Evolutionary conservation across 2,113 vertebrate genomes (phyloP), one percentile per base, ranked within the genome.

Genomic region (Helogale parvula): DNA sequence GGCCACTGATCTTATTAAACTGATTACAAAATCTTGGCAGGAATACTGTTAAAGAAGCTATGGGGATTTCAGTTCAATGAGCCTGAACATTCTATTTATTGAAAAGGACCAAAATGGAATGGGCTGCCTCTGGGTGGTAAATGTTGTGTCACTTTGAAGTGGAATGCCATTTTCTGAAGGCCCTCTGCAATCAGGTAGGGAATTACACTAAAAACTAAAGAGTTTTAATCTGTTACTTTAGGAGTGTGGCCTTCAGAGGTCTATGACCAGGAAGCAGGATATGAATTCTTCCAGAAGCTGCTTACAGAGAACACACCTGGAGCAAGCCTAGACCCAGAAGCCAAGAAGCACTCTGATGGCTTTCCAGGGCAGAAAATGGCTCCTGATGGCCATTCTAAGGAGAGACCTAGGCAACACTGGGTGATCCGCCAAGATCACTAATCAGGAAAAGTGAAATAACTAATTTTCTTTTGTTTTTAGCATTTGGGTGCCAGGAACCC

Each of bases 1-100:
- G 63, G 87, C 72, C 87, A 94, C 54, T 83, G 95, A 84, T 93
- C 93, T 94, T 88, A 88, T 83, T 96, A 93, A 97, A 87, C 72
- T 69, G 79, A 97, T 97, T 83, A 86, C 27, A 83, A 90, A 89
- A 94, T 89, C 79, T 95, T 96, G 93, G 87, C 86, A 65, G 82
- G 71, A 82, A 83, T 65, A 54, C 83, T 74, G 27, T n/a, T 93
- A 71, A 88, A 80, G 88, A 69, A 97, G 79, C 71, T 83, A 57
- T 66, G 12, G 68, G 92, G 65, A 87, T 92, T 97, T 96, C 89
- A n/a, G 63, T 65, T 93, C 89, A 97, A 93, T 0, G 31, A 97
- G 14, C 81, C 77, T 93, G 77, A 95, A 97, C 96, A 91, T 94
- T 97, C 80, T 97, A 38, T 74, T 97, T 92, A 89, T 68, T 94